These are phyloP conservation scores for Hymenopus coronatus DNA, from an alignment of 2,888 invertebrate species.

Conservation along the genomic window DNA sequence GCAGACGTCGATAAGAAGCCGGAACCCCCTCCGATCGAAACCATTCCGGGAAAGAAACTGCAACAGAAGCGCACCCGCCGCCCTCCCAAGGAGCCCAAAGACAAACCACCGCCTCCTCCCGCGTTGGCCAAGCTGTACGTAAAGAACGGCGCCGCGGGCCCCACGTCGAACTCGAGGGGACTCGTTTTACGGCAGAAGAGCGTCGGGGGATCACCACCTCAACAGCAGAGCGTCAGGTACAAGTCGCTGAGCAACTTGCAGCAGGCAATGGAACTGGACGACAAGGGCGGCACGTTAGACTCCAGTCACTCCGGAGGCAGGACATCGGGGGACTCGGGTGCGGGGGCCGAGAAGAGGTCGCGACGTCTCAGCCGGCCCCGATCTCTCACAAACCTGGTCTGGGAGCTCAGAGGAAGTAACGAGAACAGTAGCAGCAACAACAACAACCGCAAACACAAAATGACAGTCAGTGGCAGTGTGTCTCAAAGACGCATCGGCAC, in stretches of 20 bases:
- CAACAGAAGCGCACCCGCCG: conserved; percentile 62
- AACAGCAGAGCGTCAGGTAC: conserved; percentile 60
- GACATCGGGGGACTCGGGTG: conserved; percentile 79
- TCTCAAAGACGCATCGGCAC: conserved; percentile 56
- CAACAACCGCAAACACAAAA: conserved; percentile 46
- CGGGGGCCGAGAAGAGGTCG: conserved; percentile 70
- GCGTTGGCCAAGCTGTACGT: conserved; percentile 73
- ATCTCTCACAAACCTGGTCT: conserved; percentile 82
- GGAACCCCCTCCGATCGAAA: conserved; percentile 88
- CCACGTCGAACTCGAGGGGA: conserved; percentile 45
- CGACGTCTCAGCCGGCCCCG: conserved; percentile 78
- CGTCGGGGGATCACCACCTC: conserved; percentile 65
- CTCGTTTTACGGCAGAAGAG: conserved; percentile 69
- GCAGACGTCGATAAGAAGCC: conserved; percentile 61
- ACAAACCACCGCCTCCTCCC: conserved; percentile 58
- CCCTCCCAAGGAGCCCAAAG: conserved; percentile 61
- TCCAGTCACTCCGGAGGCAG: conserved; percentile 86
- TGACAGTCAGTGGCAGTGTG: conserved; percentile 49
- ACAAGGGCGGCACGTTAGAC: conserved; percentile 83
- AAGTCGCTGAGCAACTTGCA: conserved; percentile 65
- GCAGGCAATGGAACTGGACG: conserved; percentile 57
- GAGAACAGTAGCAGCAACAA: conserved; percentile 50
- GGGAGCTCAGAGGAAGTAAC: conserved; percentile 60
- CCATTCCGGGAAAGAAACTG: conserved; percentile 81
- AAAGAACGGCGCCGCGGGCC: conserved; percentile 67